Base-by-base conservation (phyloP, 2,888 invertebrate species). In the Gerris lacustris region DNA sequence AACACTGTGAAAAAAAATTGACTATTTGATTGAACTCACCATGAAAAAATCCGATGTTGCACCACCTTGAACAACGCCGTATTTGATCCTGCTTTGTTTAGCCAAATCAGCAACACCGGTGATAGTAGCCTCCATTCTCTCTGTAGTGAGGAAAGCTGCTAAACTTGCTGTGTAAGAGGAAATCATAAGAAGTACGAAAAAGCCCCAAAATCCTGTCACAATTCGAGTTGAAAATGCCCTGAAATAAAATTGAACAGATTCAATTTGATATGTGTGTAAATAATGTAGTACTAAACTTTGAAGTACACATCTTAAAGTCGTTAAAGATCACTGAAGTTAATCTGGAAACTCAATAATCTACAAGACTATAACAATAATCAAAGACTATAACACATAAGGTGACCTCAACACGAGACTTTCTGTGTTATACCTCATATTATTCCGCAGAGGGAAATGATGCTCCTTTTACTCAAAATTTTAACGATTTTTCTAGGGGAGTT, bases 161-260 rank as follows among this genome's bases (percentile, higher is more conserved):
- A 96, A 84, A 80, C 96, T 96, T 66, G 96, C 96, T 2, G 96
- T 96, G 80, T 96, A 96, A 0, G 94, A 94, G 6, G 94, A 91
- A 44, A 93, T 89, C 84, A 96, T 88, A 79, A 94, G 94, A 69
- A 95, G 83, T 0, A 92, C 92, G 80, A 94, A 94, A 81, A 94
- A 94, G 93, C 94, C 94, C 94, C 92, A 92, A 85, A 92, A 88
- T 6, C 91, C 92, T 0, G 92, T 88, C 0, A 93, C 88, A 83
- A 94, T 88, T 67, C 96, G 85, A 0, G 95, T 95, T 0, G 94
- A 94, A 55, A 90, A 87, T 6, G 95, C 93, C 80, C 95, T 93
- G 77, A 55, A 73, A 74, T 31, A 31, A 1, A 31, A 31, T 31
- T 31, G 1, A 31, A 1, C 31, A 15, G 62, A 4, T 62, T 62